phyloP scores from a whole-genome alignment of 37 sponge, comb jelly and placozoan species.

The Amphimedon queenslandica region DNA sequence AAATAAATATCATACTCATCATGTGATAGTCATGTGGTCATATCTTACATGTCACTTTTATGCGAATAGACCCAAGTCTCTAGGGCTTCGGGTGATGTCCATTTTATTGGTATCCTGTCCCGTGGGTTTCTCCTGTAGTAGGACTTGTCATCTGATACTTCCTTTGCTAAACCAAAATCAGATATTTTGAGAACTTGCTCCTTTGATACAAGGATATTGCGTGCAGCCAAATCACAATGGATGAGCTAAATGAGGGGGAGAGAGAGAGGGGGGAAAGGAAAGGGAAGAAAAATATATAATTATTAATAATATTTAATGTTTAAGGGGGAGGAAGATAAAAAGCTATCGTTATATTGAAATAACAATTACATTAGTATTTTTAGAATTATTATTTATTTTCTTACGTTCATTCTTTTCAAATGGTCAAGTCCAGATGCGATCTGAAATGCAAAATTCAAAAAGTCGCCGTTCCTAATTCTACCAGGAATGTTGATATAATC shows the following conservation, averaged over 20 bases:
- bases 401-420: slow-evolving; percentile 41
- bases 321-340: too few relatives aligned
- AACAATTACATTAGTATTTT: too few relatives aligned
- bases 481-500: slow-evolving; percentile 53
- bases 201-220: slow-evolving; percentile 68
- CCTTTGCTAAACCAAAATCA: slow-evolving; percentile 76
- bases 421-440: slow-evolving; percentile 63
- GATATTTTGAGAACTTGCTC: slow-evolving; percentile 64
- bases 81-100: slow-evolving; percentile 74
- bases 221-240: slow-evolving; percentile 74
- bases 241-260: slow-evolving; percentile 26
- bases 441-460: slow-evolving; percentile 73
- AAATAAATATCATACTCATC: slow-evolving; percentile 4
- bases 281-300: background rate
- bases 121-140: slow-evolving; percentile 3
- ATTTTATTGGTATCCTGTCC: slow-evolving; percentile 65
- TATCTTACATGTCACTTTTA: slow-evolving; percentile 72
- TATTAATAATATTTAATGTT: too few relatives aligned
- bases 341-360: too few relatives aligned
- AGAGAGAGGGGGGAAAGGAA: background rate
- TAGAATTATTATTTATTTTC: background rate
- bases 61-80: slow-evolving; percentile 30
- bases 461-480: slow-evolving; percentile 49
- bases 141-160: slow-evolving; percentile 24
- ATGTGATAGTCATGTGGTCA: background rate